Evolutionary conservation across 1,140 invertebrate species (phyloP).

Genomic region (Drosophila insularis): DNA sequence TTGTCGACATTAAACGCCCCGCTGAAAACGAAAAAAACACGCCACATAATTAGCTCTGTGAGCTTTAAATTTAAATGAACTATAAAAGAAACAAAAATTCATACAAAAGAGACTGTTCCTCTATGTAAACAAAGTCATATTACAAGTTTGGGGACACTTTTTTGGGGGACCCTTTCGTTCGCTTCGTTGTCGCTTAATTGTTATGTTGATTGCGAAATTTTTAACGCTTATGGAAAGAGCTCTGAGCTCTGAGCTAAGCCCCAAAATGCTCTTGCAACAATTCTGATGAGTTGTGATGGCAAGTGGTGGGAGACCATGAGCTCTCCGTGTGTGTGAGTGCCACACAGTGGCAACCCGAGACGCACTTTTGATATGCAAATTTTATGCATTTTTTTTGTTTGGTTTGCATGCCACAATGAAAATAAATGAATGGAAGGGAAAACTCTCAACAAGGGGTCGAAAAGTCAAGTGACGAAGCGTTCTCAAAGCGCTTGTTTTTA

Average conservation of each 20-base stretch:
- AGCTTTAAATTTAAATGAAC: constrained; percentile 65
- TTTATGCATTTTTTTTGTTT: constrained; percentile 55
- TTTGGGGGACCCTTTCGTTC: background rate
- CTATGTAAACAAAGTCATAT: constrained; percentile 9
- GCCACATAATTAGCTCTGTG: constrained; percentile 65
- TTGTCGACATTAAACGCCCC: constrained; percentile 52
- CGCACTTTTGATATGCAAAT: constrained; percentile 80
- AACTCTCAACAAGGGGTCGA: constrained; percentile 16
- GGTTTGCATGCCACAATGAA: constrained; percentile 5
- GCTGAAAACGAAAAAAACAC: constrained; percentile 30
- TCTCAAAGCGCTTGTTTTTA: constrained; percentile 3
- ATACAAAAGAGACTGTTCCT: background rate
- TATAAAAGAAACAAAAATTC: constrained; percentile 26
- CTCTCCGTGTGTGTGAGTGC: too few relatives aligned
- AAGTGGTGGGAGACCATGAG: too few relatives aligned
- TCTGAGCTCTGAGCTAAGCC: constrained; percentile 34
- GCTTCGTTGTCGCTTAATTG: constrained; percentile 56
- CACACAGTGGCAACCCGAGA: constrained; percentile 40
- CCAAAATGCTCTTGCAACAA: constrained; percentile 51
- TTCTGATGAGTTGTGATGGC: constrained; percentile 33
- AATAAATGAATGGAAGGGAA: constrained; percentile 14
- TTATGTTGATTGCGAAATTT: constrained; percentile 77
- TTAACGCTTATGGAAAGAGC: constrained; percentile 39
- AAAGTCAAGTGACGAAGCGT: constrained; percentile 25
- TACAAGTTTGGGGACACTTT: constrained; percentile 9